A percentile compares a stretch with the other conserved stretches of the same genome.
Conservation (phyloP, 2,797 vertebrate species). For the Argyrosomus regius region DNA sequence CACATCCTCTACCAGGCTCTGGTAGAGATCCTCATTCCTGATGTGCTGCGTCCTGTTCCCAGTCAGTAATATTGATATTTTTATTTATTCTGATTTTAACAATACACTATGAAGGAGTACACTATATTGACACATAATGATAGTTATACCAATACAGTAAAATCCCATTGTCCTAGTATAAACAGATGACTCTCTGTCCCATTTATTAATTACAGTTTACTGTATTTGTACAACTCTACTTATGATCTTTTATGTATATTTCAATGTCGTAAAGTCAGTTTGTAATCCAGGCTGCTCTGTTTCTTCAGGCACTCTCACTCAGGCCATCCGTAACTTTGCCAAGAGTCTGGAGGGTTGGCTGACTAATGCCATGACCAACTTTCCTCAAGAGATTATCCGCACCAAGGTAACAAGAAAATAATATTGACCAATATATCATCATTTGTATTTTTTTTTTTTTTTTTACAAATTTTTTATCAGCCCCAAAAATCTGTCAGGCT, state of each 20-base stretch:
- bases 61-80: slow-evolving; percentile 85
- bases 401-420: slow-evolving; percentile 89
- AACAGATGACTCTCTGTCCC: no score
- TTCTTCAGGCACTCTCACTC: slow-evolving; percentile 93
- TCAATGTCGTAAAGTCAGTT: background rate
- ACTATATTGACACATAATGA: background rate
- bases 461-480: no score
- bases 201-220: background rate
- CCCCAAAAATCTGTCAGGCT: no score
- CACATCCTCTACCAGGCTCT: slow-evolving; percentile 98
- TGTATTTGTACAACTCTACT: background rate
- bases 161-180: background rate
- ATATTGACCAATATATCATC: no score
- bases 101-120: background rate
- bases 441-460: background rate
- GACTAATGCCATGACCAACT: slow-evolving; percentile 95
- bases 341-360: slow-evolving; percentile 98
- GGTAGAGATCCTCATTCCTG: slow-evolving; percentile 97
- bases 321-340: slow-evolving; percentile 98
- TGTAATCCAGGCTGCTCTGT: slow-evolving; percentile 33
- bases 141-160: background rate
- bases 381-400: slow-evolving; percentile 93
- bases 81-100: background rate
- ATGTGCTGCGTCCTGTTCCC: slow-evolving; percentile 96
- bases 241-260: background rate